phyloP scores from a whole-genome alignment of 92 coral and sea anemone species.

The Palythoa heliodiscus region DNA sequence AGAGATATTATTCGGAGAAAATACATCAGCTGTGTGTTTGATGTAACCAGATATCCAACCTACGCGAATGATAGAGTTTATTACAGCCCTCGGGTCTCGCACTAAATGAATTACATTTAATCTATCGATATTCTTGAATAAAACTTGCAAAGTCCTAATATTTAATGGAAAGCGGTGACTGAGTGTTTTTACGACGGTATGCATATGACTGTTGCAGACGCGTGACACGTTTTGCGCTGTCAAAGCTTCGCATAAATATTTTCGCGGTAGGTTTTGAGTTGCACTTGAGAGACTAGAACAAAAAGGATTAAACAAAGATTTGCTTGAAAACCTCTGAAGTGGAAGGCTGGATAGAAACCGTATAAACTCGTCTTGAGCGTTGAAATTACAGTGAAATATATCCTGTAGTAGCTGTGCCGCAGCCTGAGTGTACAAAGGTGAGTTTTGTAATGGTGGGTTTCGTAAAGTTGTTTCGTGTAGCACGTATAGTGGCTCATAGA shows the following conservation, averaged over 20 bases:
- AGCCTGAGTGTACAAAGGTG: conserved; percentile 59
- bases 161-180: conserved; percentile 67
- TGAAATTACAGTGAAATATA: conserved; percentile 70
- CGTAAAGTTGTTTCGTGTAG: conserved; percentile 59
- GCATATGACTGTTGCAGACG: conserved; percentile 57
- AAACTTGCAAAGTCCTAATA: conserved; percentile 40
- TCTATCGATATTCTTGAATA: conserved; percentile 22
- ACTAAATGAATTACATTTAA: conserved; percentile 78
- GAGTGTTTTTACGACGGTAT: conserved; percentile 68
- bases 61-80: conserved; percentile 76
- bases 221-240: conserved; percentile 61
- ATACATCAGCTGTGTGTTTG: conserved; percentile 4
- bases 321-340: conserved; percentile 79
- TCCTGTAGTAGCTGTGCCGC: conserved; percentile 64
- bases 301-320: conserved; percentile 68
- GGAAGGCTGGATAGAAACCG: conserved; percentile 70
- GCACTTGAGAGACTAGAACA: conserved; percentile 54
- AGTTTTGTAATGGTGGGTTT: conserved; percentile 43
- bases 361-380: conserved; percentile 73
- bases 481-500: conserved; percentile 83
- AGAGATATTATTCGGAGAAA: neutral
- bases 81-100: conserved; percentile 92
- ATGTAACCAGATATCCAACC: conserved; percentile 77
- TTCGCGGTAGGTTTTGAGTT: conserved; percentile 9
- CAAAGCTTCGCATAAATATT: conserved; percentile 56